Evolutionary conservation across 2,113 vertebrate species (phyloP).

Genomic region (Hirundichthys speculiger): DNA sequence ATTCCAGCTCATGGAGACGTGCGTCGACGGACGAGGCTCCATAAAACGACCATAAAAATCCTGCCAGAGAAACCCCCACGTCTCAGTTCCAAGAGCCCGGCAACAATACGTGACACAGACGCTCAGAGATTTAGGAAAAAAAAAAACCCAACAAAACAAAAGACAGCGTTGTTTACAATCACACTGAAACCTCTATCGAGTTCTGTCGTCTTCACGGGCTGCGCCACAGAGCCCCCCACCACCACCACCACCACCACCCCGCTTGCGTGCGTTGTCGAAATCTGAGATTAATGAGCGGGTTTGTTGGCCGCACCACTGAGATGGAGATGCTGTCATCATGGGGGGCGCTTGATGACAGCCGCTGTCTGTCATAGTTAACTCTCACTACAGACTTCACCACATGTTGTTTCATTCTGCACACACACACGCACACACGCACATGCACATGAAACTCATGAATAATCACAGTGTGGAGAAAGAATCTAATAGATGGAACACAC

Average conservation of each 20-base stretch:
- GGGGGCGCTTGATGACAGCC: conserved; percentile 85
- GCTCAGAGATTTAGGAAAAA: background rate
- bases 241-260: too few species aligned
- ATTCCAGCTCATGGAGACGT: too few species aligned
- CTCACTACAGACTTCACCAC: conserved; percentile 26
- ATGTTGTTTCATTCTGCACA: conserved; percentile 8
- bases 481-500: background rate
- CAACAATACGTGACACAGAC: too few species aligned
- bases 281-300: conserved; percentile 90
- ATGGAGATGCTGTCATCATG: conserved; percentile 84
- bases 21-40: too few species aligned
- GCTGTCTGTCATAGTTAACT: conserved; percentile 87
- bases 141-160: too few species aligned
- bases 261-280: conserved; percentile 37
- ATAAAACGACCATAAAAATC: too few species aligned
- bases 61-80: too few species aligned
- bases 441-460: background rate
- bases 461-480: conserved; percentile 4
- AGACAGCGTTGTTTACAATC: background rate
- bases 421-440: background rate
- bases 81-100: too few species aligned
- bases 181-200: background rate
- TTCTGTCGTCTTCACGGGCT: background rate
- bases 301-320: conserved; percentile 85
- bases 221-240: background rate